These are phyloP conservation scores for Dolichomitus sp. DNA, from an alignment of 2,888 invertebrate species.

Conservation along the genomic window DNA sequence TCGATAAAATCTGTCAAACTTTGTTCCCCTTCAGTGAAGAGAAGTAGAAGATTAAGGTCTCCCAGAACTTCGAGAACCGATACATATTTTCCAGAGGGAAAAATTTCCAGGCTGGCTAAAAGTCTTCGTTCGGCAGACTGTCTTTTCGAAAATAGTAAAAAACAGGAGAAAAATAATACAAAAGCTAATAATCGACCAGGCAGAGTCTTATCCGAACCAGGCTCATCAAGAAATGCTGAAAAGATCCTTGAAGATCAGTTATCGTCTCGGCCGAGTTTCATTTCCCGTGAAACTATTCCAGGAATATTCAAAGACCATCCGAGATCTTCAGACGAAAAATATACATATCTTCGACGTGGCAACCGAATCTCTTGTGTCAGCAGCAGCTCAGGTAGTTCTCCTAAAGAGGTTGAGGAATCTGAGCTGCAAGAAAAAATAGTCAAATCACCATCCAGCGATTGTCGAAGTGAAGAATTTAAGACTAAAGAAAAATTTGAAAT, in stretches of 20 bases:
- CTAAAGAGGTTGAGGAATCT: slow-evolving; percentile 13
- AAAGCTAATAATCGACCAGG: not conserved
- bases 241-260: slow-evolving; percentile 11
- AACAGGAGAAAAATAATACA: not conserved
- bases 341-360: slow-evolving; percentile 33
- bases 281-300: not conserved
- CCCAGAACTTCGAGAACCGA: slow-evolving; percentile 2
- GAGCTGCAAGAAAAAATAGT: slow-evolving; percentile 1
- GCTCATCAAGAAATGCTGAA: slow-evolving; percentile 16
- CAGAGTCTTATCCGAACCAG: slow-evolving; percentile 38
- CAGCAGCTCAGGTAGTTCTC: slow-evolving; percentile 16
- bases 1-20: not conserved
- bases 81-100: not conserved
- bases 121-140: slow-evolving; percentile 17
- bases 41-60: not conserved
- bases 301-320: not conserved
- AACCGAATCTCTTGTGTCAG: slow-evolving; percentile 10
- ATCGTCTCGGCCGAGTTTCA: not conserved
- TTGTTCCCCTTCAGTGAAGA: slow-evolving; percentile 7
- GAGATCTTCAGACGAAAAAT: slow-evolving; percentile 30
- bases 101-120: not conserved
- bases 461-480: not conserved
- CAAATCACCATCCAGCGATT: slow-evolving; percentile 1
- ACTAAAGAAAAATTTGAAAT: slow-evolving; percentile 19
- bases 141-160: not conserved